Conservation (phyloP, 2,888 invertebrate species). For the Pristionchus mayeri region DNA sequence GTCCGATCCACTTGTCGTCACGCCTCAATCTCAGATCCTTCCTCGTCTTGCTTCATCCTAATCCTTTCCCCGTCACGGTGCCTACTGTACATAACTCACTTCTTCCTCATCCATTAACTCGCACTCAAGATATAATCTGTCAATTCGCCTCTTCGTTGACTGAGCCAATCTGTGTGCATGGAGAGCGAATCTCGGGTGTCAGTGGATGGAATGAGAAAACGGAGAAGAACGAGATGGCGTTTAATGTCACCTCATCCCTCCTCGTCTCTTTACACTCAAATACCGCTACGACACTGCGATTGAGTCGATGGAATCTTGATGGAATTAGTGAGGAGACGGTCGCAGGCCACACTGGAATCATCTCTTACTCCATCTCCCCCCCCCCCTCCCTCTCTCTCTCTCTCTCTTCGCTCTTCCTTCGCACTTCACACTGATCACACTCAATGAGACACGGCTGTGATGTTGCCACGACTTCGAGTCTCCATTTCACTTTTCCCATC, state of each 20-base stretch:
- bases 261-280: constrained; percentile 2
- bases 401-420: constrained; percentile 20
- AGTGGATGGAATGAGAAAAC: constrained; percentile 10
- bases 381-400: neutral
- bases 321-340: constrained; percentile 29
- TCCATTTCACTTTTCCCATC: constrained; percentile 1
- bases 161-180: constrained; percentile 3
- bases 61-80: neutral
- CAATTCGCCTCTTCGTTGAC: neutral
- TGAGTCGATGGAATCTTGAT: constrained; percentile 23
- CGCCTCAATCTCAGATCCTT: neutral
- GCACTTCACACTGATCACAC: constrained; percentile 29
- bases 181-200: constrained; percentile 13
- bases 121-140: constrained; percentile 8
- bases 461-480: constrained; percentile 38
- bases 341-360: constrained; percentile 49
- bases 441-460: constrained; percentile 45
- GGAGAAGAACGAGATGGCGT: constrained; percentile 23
- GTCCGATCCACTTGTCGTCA: constrained; percentile 19
- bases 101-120: constrained; percentile 1
- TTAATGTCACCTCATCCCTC: constrained; percentile 38
- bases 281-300: neutral
- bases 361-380: constrained; percentile 2
- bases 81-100: constrained; percentile 43
- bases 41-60: constrained; percentile 4